Conservation (phyloP, 2,888 invertebrate species). For the Temnothorax ravouxi region DNA sequence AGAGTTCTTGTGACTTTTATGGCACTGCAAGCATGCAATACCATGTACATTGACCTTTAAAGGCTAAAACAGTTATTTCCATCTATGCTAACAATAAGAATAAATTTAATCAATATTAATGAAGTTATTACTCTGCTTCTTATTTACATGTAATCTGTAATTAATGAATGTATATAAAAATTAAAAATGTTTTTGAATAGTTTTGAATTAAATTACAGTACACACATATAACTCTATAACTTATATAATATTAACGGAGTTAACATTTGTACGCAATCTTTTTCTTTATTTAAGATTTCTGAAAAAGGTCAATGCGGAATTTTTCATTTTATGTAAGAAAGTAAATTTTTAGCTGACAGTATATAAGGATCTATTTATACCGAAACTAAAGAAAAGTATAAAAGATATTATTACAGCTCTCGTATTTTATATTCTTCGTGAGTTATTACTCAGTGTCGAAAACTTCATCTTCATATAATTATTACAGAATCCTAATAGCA, state of each 20-base stretch:
- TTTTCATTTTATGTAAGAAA: conserved; percentile 1
- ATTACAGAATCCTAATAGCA: background rate
- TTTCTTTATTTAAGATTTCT: background rate
- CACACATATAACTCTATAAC: background rate
- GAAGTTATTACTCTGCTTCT: background rate
- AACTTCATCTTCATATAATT: no score
- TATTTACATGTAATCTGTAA: background rate
- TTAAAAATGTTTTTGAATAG: background rate
- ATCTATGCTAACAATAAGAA: background rate
- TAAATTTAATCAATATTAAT: conserved; percentile 25
- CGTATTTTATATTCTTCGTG: background rate
- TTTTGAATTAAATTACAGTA: background rate
- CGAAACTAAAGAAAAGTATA: background rate
- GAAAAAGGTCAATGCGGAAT: background rate
- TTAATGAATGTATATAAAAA: background rate
- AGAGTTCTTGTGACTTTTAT: background rate
- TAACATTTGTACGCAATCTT: background rate
- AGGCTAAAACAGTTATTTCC: conserved; percentile 29
- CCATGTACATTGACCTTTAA: conserved; percentile 36
- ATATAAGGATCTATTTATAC: background rate
- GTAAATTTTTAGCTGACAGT: background rate
- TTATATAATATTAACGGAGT: background rate
- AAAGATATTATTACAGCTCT: background rate
- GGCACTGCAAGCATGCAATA: background rate
- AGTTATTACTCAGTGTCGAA: background rate